Percentiles rank a stretch among this genome's conserved stretches.
These are phyloP conservation scores for Amblyteles armatorius DNA, from an alignment of 2,888 invertebrate genomes.

Conservation along the genomic window DNA sequence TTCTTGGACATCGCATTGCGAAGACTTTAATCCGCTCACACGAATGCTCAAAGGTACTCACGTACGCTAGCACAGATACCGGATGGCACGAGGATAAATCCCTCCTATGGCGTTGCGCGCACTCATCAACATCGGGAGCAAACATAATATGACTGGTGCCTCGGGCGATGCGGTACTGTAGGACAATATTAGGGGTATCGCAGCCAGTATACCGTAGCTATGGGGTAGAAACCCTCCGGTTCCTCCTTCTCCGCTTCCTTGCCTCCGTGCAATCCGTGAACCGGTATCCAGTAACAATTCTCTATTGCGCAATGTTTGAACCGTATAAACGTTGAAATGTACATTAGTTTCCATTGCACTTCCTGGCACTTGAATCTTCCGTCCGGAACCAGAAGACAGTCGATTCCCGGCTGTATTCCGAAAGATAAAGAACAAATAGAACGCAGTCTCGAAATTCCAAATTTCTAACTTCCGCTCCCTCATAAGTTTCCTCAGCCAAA, in stretches of 20 bases:
- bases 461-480: too few relatives aligned
- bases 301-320: slow-evolving; percentile 47
- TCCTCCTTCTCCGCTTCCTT: slow-evolving; percentile 66
- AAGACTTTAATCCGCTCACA: not conserved
- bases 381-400: not conserved
- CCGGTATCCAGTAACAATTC: slow-evolving; percentile 64
- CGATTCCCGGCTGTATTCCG: not conserved
- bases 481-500: too few relatives aligned
- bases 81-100: slow-evolving; percentile 50
- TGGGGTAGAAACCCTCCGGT: slow-evolving; percentile 68
- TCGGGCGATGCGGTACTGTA: slow-evolving; percentile 74
- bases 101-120: slow-evolving; percentile 68
- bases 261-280: slow-evolving; percentile 34
- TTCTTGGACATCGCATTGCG: slow-evolving; percentile 1
- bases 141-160: slow-evolving; percentile 84
- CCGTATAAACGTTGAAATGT: slow-evolving; percentile 17
- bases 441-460: not conserved
- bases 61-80: not conserved
- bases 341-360: not conserved
- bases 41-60: not conserved
- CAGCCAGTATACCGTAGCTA: slow-evolving; percentile 29
- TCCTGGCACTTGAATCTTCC: slow-evolving; percentile 5
- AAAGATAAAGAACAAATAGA: not conserved
- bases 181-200: slow-evolving; percentile 57
- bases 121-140: slow-evolving; percentile 83